Conservation (phyloP, 1,140 invertebrate genomes). For the Calephelis virginiensis region DNA sequence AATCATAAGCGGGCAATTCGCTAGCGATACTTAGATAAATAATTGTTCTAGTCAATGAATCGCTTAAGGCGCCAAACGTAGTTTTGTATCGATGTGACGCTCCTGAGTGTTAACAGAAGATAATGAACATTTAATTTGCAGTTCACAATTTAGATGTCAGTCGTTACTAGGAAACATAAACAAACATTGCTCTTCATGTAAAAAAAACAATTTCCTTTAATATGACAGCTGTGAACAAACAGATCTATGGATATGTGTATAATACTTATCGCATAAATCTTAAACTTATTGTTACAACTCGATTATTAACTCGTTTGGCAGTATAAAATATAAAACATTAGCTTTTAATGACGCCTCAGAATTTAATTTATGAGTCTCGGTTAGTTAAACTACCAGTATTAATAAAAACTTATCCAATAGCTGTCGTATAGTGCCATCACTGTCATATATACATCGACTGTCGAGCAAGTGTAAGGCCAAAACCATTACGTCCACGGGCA, state of each 20-base stretch:
- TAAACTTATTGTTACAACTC: background rate
- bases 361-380: slow-evolving; percentile 1
- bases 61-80: slow-evolving; percentile 1
- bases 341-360: slow-evolving; percentile 5
- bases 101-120: background rate
- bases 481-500: too few relatives aligned
- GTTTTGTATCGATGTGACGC: slow-evolving; percentile 4
- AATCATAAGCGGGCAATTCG: slow-evolving; percentile 5
- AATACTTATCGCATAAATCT: background rate
- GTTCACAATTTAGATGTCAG: background rate
- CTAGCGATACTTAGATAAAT: slow-evolving; percentile 10
- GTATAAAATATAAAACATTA: background rate
- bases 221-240: background rate
- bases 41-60: slow-evolving; percentile 13
- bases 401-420: background rate
- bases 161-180: background rate
- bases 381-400: background rate
- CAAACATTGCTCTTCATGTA: background rate
- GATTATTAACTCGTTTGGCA: slow-evolving; percentile 2
- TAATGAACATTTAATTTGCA: background rate
- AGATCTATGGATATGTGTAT: background rate
- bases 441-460: background rate
- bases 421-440: background rate
- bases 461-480: too few relatives aligned
- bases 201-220: background rate